Percentiles rank a stretch among this genome's conserved stretches.
Evolutionary conservation across 1,140 invertebrate genomes (phyloP).

Genomic region (Brachionus angularis): DNA sequence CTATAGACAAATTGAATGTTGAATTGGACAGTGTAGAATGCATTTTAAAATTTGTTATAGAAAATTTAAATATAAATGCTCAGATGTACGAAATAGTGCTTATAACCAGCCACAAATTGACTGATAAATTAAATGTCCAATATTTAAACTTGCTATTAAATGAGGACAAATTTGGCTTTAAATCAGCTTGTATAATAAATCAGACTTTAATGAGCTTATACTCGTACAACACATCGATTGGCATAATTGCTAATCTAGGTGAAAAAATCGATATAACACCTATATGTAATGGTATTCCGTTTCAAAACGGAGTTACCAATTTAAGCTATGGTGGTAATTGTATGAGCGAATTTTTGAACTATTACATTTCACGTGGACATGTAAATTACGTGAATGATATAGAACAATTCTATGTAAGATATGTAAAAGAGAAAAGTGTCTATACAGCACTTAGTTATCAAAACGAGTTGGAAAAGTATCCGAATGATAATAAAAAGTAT

Average conservation of each 20-base stretch:
- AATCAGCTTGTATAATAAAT: constrained; percentile 62
- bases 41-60: neutral
- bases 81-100: neutral
- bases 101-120: constrained; percentile 24
- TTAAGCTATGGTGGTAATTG: constrained; percentile 62
- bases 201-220: constrained; percentile 65
- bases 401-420: constrained; percentile 56
- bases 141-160: constrained; percentile 14
- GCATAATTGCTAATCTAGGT: constrained; percentile 66
- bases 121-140: constrained; percentile 1
- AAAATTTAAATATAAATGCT: constrained; percentile 18
- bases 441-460: constrained; percentile 61
- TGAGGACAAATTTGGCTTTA: constrained; percentile 55
- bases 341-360: constrained; percentile 60
- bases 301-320: constrained; percentile 59
- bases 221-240: constrained; percentile 65
- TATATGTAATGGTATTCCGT: constrained; percentile 64
- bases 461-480: constrained; percentile 56
- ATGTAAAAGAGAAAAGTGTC: constrained; percentile 59
- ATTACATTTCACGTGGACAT: constrained; percentile 44
- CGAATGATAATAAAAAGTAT: constrained; percentile 52
- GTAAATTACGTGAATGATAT: constrained; percentile 47
- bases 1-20: constrained; percentile 11
- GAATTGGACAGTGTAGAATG: constrained; percentile 13
- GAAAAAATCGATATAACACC: constrained; percentile 65